Conservation (phyloP, 2,888 invertebrate species). For the Melanostoma mellinum region DNA sequence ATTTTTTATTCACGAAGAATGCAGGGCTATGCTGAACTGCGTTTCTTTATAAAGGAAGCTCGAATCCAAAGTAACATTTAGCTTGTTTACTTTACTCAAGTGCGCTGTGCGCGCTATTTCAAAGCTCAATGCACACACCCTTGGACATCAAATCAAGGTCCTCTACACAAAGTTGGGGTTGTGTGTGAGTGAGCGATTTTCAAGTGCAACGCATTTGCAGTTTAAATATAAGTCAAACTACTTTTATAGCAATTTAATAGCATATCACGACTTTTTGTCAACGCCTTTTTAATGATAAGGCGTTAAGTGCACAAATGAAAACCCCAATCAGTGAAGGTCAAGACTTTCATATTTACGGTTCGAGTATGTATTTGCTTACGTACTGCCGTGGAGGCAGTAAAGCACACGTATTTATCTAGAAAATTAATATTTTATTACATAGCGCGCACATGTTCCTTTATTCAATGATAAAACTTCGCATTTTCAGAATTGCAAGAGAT, state of each 20-base stretch:
- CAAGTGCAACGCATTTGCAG: conserved; percentile 37
- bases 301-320: conserved; percentile 1
- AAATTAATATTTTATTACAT: background rate
- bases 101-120: conserved; percentile 33
- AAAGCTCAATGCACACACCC: conserved; percentile 63
- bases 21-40: conserved; percentile 24
- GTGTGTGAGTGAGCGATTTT: background rate
- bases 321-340: conserved; percentile 1
- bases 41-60: conserved; percentile 44
- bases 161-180: background rate
- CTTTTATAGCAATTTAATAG: conserved; percentile 15
- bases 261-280: background rate
- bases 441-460: too few species aligned
- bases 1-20: background rate
- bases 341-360: conserved; percentile 27
- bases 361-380: background rate
- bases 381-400: conserved; percentile 35
- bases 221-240: conserved; percentile 5
- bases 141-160: conserved; percentile 56
- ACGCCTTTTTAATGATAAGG: conserved; percentile 30
- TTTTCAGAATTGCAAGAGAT: too few species aligned
- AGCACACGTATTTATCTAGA: conserved; percentile 33
- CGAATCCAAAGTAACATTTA: conserved; percentile 31
- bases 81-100: conserved; percentile 43
- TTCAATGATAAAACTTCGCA: too few species aligned